A percentile compares a stretch with the other conserved stretches of the same genome.
Evolutionary conservation across 2,113 vertebrate genomes (phyloP).

Genomic region (pig (Sus scrofa)): T2T-Sscrofa CM000814.6:6005501-6006000

Average conservation of each 20-base stretch:
- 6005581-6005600: too few relatives aligned
- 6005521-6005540: too few relatives aligned
- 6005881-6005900: constrained; percentile 95
- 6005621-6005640: constrained; percentile 69
- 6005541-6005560: too few relatives aligned
- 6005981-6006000: not conserved
- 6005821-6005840: constrained; percentile 96
- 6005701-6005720: constrained; percentile 95
- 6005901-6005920: constrained; percentile 85
- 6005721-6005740: constrained; percentile 87
- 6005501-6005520: too few relatives aligned
- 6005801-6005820: constrained; percentile 95
- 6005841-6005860: constrained; percentile 92
- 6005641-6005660: constrained; percentile 95
- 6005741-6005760: constrained; percentile 94
- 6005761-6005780: constrained; percentile 95
- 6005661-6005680: constrained; percentile 96
- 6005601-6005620: too few relatives aligned
- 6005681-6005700: constrained; percentile 94
- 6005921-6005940: constrained; percentile 89
- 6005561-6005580: too few relatives aligned
- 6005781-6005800: constrained; percentile 95
- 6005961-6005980: not conserved
- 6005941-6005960: not conserved
- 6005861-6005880: constrained; percentile 95